Percentiles rank a stretch among this genome's conserved stretches.
phyloP scores from a whole-genome alignment of 2,888 invertebrate genomes.

The Hypercompe scribonia region DNA sequence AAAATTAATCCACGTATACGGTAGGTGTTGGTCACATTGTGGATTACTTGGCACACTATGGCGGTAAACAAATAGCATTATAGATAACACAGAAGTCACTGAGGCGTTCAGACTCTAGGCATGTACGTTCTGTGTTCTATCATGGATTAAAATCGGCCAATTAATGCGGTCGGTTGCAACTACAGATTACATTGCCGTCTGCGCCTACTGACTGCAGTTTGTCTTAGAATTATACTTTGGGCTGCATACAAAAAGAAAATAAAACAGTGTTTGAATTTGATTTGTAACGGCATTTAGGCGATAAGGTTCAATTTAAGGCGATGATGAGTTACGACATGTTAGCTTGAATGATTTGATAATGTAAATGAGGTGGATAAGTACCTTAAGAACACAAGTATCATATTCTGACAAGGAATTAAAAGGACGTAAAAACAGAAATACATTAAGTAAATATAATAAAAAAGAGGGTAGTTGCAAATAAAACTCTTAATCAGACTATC shows the following conservation, averaged over 20 bases:
- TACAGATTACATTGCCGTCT: background rate
- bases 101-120: too few species aligned
- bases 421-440: background rate
- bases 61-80: too few species aligned
- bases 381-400: background rate
- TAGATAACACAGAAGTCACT: too few species aligned
- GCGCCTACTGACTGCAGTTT: background rate
- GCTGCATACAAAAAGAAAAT: background rate
- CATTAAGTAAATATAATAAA: background rate
- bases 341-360: background rate
- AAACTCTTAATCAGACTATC: background rate
- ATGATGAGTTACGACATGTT: background rate
- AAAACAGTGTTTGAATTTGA: background rate
- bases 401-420: background rate
- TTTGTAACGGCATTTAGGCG: background rate
- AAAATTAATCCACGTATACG: too few species aligned
- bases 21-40: too few species aligned
- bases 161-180: too few species aligned
- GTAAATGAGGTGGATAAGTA: background rate
- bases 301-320: background rate
- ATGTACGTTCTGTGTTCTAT: too few species aligned
- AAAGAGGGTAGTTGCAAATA: background rate
- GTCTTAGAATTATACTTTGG: background rate
- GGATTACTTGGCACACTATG: too few species aligned
- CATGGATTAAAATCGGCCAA: too few species aligned